A percentile compares a stretch with the other conserved stretches of the same genome.
These are phyloP conservation scores for Imbricaverruca yamaguchii DNA, from an alignment of 2,888 invertebrate genomes.

Conservation along the genomic window DNA sequence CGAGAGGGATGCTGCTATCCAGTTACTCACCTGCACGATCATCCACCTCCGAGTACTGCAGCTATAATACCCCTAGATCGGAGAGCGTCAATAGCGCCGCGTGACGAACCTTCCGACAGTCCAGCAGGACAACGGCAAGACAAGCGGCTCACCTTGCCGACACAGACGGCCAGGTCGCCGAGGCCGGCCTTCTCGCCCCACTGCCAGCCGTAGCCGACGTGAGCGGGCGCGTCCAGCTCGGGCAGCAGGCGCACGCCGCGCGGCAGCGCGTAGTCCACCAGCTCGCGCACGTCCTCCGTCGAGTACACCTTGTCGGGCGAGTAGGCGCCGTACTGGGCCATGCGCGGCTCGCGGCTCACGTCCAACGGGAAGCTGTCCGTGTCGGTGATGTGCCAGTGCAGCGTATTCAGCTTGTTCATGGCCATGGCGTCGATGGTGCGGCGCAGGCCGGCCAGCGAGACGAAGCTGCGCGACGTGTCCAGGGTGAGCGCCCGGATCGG, in stretches of 20 bases:
- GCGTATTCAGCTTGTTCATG: slow-evolving; percentile 43
- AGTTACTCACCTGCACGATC: no score
- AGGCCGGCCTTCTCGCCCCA: slow-evolving; percentile 72
- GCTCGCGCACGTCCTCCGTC: slow-evolving; percentile 57
- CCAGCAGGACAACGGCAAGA: no score
- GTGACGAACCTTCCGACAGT: no score
- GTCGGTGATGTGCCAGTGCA: slow-evolving; percentile 48
- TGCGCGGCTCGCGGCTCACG: slow-evolving; percentile 36
- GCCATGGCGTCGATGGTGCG: slow-evolving; percentile 32
- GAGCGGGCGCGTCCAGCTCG: slow-evolving; percentile 87
- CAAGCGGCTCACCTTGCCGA: slow-evolving; percentile 51
- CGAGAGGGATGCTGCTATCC: no score
- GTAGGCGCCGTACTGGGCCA: slow-evolving; percentile 33
- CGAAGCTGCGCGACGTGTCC: slow-evolving; percentile 46
- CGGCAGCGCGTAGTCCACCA: slow-evolving; percentile 66
- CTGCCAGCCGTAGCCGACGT: slow-evolving; percentile 65
- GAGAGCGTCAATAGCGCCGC: no score
- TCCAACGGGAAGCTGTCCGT: slow-evolving; percentile 50
- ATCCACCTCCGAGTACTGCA: no score
- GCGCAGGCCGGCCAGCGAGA: slow-evolving; percentile 29
- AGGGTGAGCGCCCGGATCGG: slow-evolving; percentile 48
- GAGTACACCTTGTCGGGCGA: slow-evolving; percentile 54
- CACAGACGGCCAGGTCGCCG: slow-evolving; percentile 69
- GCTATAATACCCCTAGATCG: no score
- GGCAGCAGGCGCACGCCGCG: slow-evolving; percentile 81